Evolutionary conservation across 2,113 vertebrate species (phyloP).

Genomic region (Xiphorhynchus elegans): DNA sequence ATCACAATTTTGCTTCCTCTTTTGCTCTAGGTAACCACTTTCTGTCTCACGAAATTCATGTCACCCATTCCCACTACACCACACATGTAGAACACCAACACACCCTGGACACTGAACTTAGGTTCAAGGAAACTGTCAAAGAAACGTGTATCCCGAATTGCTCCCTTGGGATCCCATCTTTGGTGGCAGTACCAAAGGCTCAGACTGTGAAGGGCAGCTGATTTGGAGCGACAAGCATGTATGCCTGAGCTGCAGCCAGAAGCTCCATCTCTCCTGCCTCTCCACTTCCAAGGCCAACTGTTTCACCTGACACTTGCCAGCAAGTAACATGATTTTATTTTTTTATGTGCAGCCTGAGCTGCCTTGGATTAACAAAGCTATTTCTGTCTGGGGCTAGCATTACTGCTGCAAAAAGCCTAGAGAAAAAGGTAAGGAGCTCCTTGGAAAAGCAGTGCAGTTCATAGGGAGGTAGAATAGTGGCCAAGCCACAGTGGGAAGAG

Average conservation of each 20-base stretch:
- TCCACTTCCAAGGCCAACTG: not conserved
- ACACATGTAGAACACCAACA: fast-evolving
- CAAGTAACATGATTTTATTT: not conserved
- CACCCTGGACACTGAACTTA: fast-evolving
- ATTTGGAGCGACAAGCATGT: not conserved
- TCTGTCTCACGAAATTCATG: not conserved
- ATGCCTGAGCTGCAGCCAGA: not conserved
- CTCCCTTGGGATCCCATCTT: not conserved
- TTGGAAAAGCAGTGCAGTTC: not conserved
- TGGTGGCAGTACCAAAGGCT: not conserved
- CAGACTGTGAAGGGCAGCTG: not conserved
- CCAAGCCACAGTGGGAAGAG: not conserved
- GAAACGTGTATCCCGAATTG: not conserved
- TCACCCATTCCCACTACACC: not conserved
- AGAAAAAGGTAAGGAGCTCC: not conserved
- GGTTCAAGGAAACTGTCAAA: not conserved
- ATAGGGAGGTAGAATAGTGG: not conserved
- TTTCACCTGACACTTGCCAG: not conserved
- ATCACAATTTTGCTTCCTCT: not conserved
- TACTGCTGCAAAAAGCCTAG: not conserved
- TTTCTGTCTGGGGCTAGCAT: not conserved
- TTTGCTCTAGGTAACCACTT: not conserved
- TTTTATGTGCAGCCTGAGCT: not conserved
- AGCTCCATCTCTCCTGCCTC: not conserved
- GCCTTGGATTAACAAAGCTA: not conserved